Base-by-base conservation (phyloP, 2,888 invertebrate genomes). In the Leptinotarsa peninsularis region DNA sequence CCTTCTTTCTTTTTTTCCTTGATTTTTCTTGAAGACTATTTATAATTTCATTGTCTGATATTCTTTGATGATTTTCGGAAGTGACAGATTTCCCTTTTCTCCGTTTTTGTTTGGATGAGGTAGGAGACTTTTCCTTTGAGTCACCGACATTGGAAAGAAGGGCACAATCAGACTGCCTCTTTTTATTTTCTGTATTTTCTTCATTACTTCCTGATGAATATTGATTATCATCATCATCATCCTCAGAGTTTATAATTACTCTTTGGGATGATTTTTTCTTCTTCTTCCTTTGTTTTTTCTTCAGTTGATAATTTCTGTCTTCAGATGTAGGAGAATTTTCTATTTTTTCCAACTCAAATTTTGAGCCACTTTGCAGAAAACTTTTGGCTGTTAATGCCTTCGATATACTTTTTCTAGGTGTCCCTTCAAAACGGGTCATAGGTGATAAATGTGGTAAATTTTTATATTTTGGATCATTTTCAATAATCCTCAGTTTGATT, bases 381-480 rank as follows among this genome's bases (percentile, higher is more conserved):
- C 74, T 49, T 49, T 21, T 21, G 18, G 71, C 58, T 54, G 2
- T 54, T 66, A 66, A 73, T 56, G 60, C 75, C 7, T 58, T 73
- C n/a, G 15, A 18, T 10, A 10, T 14, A 67, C 50, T 13, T 33
- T 69, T 72, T 63, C 58, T 68, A 17, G 74, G 58, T 43, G 56
- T 74, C 27, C 71, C 73, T 21, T 71, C n/a, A 27, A 21, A 21
- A 73, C 69, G 70, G 0, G 79, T 63, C 80, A 83, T 82, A 14
- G 81, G 82, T 33, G 84, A 84, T 71, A 85, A 81, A 79, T 78
- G 80, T 4, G 85, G 85, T 67, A 86, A 79, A 67, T 80, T 80
- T 56, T 78, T 79, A 27, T 49, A 13, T 70, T 70, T 74, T 54
- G 72, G 71, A 15, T 67, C 73, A 52, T 77, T 79, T 27, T 67